Evolutionary conservation across 2,888 invertebrate species (phyloP).

Genomic region (Lithosia quadra): DNA sequence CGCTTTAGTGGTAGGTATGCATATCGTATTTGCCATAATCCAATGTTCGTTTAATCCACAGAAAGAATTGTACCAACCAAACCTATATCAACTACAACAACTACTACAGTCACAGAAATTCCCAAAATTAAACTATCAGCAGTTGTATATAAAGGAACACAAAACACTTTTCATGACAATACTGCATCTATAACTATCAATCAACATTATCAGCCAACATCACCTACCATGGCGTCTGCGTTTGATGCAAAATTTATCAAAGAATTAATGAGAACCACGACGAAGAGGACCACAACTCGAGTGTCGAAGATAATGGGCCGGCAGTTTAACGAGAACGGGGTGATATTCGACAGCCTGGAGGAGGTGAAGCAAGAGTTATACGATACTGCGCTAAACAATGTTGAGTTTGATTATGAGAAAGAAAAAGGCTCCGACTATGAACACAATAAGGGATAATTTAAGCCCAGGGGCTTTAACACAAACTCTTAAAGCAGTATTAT

Average conservation of each 20-base stretch:
- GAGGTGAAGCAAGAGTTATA: background rate
- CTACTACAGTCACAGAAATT: background rate
- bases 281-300: background rate
- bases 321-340: background rate
- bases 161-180: too few species aligned
- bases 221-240: background rate
- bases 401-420: background rate
- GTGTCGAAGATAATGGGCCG: background rate
- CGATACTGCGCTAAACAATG: background rate
- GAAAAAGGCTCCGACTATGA: background rate
- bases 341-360: conserved; percentile 3
- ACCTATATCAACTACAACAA: background rate
- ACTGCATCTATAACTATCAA: background rate
- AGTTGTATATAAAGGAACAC: background rate
- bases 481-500: too few species aligned
- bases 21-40: too few species aligned
- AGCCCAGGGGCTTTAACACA: too few species aligned
- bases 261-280: background rate
- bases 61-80: background rate
- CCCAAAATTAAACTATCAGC: background rate
- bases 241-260: conserved; percentile 5
- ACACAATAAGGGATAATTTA: background rate
- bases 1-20: too few species aligned
- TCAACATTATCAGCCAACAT: background rate
- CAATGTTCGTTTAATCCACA: conserved; percentile 9